A percentile compares a stretch with the other conserved stretches of the same genome.
phyloP scores from a whole-genome alignment of 2,888 invertebrate genomes.

The Rhingia campestris region DNA sequence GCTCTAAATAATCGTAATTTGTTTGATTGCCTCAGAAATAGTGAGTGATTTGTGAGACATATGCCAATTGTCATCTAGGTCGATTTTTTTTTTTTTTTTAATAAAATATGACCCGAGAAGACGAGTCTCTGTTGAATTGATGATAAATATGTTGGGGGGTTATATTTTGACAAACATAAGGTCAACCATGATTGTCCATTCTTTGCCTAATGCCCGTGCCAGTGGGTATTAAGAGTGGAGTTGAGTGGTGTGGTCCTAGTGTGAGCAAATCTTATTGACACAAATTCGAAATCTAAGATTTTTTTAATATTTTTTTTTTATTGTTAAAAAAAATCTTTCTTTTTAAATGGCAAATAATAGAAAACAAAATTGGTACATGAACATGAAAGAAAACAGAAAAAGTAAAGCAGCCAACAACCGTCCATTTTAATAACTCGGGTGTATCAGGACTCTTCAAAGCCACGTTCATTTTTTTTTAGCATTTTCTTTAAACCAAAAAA shows the following conservation, averaged over 20 bases:
- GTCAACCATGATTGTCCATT: not conserved
- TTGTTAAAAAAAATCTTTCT: too few relatives aligned
- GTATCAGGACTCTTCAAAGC: too few relatives aligned
- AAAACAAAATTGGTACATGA: not conserved
- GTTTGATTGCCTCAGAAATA: constrained; percentile 63
- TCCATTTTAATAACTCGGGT: too few relatives aligned
- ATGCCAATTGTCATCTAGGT: constrained; percentile 63
- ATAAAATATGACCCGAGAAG: constrained; percentile 6
- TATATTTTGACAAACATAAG: not conserved
- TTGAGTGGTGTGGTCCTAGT: too few relatives aligned
- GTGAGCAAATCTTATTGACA: too few relatives aligned
- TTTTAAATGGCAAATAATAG: constrained; percentile 16
- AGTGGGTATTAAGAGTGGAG: too few relatives aligned
- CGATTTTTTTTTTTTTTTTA: constrained; percentile 1
- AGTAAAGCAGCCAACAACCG: too few relatives aligned
- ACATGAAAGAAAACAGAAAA: not conserved
- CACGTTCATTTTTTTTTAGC: too few relatives aligned
- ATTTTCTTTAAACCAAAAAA: too few relatives aligned
- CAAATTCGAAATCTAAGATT: too few relatives aligned
- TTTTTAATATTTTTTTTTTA: too few relatives aligned
- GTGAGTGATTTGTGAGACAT: constrained; percentile 65
- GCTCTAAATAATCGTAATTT: constrained; percentile 70
- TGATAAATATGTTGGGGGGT: not conserved
- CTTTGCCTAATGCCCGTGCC: not conserved
- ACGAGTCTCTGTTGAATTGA: constrained; percentile 32